Evolutionary conservation across 2,888 invertebrate genomes (phyloP).

Genomic region (Nomada lathburiana): DNA sequence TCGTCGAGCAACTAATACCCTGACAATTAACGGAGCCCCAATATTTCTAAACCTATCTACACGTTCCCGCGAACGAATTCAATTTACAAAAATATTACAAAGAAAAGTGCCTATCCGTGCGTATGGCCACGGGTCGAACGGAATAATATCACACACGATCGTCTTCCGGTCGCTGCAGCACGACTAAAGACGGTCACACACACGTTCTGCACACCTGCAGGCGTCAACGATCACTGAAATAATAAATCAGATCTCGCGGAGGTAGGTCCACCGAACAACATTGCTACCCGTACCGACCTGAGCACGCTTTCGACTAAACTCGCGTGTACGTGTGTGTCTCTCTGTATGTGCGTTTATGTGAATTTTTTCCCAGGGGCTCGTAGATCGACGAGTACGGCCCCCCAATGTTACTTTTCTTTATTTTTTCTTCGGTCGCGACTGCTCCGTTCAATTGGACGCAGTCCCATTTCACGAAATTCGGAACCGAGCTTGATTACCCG

Average conservation of each 20-base stretch:
- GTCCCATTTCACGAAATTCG: slow-evolving; percentile 35
- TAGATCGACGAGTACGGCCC: slow-evolving; percentile 58
- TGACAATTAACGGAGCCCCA: slow-evolving; percentile 36
- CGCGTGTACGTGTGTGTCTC: not conserved
- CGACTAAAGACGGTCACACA: not conserved
- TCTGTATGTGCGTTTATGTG: not conserved
- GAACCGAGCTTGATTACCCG: slow-evolving; percentile 53
- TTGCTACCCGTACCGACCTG: slow-evolving; percentile 41
- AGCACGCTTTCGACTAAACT: slow-evolving; percentile 63
- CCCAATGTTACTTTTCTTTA: not conserved
- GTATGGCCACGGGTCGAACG: slow-evolving; percentile 42
- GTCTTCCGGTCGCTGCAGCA: slow-evolving; percentile 33
- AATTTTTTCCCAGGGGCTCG: slow-evolving; percentile 33
- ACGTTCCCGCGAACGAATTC: slow-evolving; percentile 48
- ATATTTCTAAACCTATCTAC: slow-evolving; percentile 53
- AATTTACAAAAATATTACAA: slow-evolving; percentile 65
- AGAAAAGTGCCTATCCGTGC: slow-evolving; percentile 43
- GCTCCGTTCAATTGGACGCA: slow-evolving; percentile 29
- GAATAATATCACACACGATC: slow-evolving; percentile 55
- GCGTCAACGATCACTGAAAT: slow-evolving; percentile 20
- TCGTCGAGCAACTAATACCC: slow-evolving; percentile 43
- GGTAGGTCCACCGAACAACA: not conserved
- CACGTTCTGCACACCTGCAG: not conserved
- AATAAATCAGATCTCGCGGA: slow-evolving; percentile 2
- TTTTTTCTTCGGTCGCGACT: slow-evolving; percentile 31